Percentiles rank a stretch among this genome's conserved stretches.
phyloP scores from a whole-genome alignment of 2,113 vertebrate genomes.

The Gasterosteus nipponicus region DNA sequence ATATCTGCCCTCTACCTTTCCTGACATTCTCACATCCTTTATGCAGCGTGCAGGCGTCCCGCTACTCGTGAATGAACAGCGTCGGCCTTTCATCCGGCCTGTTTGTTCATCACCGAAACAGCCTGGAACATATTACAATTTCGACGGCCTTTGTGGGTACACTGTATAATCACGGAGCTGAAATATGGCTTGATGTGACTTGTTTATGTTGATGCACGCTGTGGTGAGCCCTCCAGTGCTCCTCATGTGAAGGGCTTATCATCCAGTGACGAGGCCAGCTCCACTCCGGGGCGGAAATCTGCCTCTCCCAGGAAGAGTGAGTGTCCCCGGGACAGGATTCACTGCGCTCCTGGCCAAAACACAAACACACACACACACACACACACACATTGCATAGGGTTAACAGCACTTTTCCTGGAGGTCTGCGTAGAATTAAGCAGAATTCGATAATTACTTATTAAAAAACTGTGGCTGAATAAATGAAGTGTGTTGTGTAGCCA shows the following conservation, averaged over 20 bases:
- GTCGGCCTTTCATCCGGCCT: slow-evolving; percentile 15
- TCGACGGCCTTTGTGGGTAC: slow-evolving; percentile 9
- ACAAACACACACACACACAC: slow-evolving; percentile 35
- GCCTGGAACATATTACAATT: slow-evolving; percentile 17
- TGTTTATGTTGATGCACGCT: slow-evolving; percentile 85
- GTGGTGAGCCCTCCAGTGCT: slow-evolving; percentile 49
- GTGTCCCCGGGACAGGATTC: slow-evolving; percentile 64
- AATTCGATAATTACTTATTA: slow-evolving; percentile 81
- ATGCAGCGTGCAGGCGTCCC: slow-evolving; percentile 6
- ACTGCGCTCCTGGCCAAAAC: slow-evolving; percentile 45
- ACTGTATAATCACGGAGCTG: slow-evolving; percentile 79
- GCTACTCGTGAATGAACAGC: neutral
- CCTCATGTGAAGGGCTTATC: slow-evolving; percentile 65
- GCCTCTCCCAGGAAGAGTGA: slow-evolving; percentile 57
- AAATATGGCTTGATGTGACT: slow-evolving; percentile 88
- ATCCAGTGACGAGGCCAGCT: slow-evolving; percentile 52
- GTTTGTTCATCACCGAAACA: slow-evolving; percentile 24
- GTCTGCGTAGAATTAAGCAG: slow-evolving; percentile 73
- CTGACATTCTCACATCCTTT: neutral
- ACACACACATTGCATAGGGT: slow-evolving; percentile 47
- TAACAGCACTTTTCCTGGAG: slow-evolving; percentile 57
- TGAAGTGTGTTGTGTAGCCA: slow-evolving; percentile 81
- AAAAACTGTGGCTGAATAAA: slow-evolving; percentile 75
- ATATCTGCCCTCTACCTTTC: slow-evolving; percentile 8
- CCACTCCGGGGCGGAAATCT: slow-evolving; percentile 55